These are phyloP conservation scores for Adelphocoris suturalis DNA, from an alignment of 2,888 invertebrate species.

Conservation along the genomic window DNA sequence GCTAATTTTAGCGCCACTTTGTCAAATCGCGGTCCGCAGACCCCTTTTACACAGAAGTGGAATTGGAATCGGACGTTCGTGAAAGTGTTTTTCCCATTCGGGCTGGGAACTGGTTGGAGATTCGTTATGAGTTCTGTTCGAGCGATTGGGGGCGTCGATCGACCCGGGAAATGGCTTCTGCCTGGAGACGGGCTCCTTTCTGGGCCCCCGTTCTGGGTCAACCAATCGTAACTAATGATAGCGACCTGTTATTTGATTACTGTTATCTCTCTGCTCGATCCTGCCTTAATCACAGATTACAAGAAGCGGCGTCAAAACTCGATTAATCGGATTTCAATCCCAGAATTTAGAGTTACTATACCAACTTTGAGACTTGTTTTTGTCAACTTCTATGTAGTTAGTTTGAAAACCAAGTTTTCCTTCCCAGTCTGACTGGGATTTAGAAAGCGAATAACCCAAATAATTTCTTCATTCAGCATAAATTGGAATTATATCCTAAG, in stretches of 20 bases:
- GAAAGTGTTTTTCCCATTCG: neutral
- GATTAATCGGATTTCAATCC: neutral
- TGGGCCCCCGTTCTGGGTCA: constrained; percentile 9
- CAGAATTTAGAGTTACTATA: neutral
- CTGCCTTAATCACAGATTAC: neutral
- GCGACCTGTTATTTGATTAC: neutral
- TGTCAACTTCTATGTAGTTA: neutral
- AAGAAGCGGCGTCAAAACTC: neutral
- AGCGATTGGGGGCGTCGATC: constrained; percentile 9
- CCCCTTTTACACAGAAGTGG: neutral
- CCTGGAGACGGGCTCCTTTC: neutral
- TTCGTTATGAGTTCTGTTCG: neutral
- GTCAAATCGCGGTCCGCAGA: neutral
- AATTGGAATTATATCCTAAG: too few relatives aligned
- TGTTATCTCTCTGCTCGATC: neutral
- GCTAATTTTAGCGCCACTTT: constrained; percentile 25
- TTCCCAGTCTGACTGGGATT: too few relatives aligned
- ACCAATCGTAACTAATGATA: constrained; percentile 1
- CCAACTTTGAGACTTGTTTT: neutral
- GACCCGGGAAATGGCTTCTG: neutral
- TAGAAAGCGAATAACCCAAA: too few relatives aligned
- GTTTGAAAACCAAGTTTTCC: neutral
- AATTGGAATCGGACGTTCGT: neutral
- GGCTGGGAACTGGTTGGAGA: neutral
- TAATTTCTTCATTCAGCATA: too few relatives aligned